phyloP scores from a whole-genome alignment of 1,140 invertebrate species.

The Maconellicoccus hirsutus region DNA sequence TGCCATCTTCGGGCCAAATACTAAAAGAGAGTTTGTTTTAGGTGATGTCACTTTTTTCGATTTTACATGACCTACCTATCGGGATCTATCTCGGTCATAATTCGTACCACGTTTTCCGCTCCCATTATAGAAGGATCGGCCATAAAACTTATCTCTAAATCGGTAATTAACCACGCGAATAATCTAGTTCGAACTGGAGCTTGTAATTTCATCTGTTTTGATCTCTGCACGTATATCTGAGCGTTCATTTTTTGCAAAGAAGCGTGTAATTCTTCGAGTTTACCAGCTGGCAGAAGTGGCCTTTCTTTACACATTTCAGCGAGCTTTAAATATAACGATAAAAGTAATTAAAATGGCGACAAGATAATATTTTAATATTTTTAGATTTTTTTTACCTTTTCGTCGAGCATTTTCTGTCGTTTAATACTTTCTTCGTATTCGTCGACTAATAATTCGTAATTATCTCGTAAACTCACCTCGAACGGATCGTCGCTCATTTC shows the following conservation, averaged over 20 bases:
- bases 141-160: slow-evolving; percentile 68
- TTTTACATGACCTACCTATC: slow-evolving; percentile 45
- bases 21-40: slow-evolving; percentile 38
- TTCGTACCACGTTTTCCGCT: slow-evolving; percentile 55
- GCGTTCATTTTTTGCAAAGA: slow-evolving; percentile 79
- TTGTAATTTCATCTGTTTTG: slow-evolving; percentile 62
- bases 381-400: slow-evolving; percentile 51
- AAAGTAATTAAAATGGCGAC: slow-evolving; percentile 15
- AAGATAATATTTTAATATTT: too few relatives aligned
- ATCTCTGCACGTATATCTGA: slow-evolving; percentile 89
- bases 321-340: slow-evolving; percentile 35
- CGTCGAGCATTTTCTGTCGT: slow-evolving; percentile 76
- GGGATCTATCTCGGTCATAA: slow-evolving; percentile 68
- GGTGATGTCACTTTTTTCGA: too few relatives aligned
- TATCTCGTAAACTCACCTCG: slow-evolving; percentile 89
- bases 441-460: slow-evolving; percentile 90
- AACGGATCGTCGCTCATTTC: slow-evolving; percentile 97
- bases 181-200: slow-evolving; percentile 60
- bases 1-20: slow-evolving; percentile 79
- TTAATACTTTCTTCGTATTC: slow-evolving; percentile 93
- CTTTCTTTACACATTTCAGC: slow-evolving; percentile 65
- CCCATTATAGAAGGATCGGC: slow-evolving; percentile 79
- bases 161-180: slow-evolving; percentile 66
- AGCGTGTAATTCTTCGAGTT: slow-evolving; percentile 79
- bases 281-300: slow-evolving; percentile 66